Evolutionary conservation across 2,888 invertebrate genomes (phyloP).

Genomic region (Ormyrus pomaceus): DNA sequence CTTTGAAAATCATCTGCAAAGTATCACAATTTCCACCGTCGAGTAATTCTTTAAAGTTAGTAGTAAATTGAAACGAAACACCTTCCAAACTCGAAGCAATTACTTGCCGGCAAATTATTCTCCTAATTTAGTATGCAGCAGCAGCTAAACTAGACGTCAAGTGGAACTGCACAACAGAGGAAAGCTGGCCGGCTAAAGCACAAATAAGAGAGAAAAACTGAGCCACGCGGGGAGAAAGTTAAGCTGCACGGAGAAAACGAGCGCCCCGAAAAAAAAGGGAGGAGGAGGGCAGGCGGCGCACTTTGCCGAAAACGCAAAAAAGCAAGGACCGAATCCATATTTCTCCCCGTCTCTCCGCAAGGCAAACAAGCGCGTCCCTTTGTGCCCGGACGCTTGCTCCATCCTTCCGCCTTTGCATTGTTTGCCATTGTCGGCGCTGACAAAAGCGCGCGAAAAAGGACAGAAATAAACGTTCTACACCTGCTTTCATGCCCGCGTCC

Average conservation of each 20-base stretch:
- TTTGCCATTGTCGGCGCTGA: constrained; percentile 55
- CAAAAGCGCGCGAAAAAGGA: constrained; percentile 51
- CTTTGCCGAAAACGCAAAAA: constrained; percentile 29
- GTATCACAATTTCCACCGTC: too few relatives aligned
- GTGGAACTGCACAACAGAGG: too few relatives aligned
- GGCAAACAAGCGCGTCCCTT: constrained; percentile 56
- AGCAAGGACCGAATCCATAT: constrained; percentile 32
- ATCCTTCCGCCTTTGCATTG: constrained; percentile 52
- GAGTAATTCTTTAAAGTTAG: too few relatives aligned
- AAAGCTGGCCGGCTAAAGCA: too few relatives aligned
- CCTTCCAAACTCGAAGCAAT: too few relatives aligned
- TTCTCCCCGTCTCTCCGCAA: constrained; percentile 48
- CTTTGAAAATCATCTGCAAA: too few relatives aligned
- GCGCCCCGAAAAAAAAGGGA: constrained; percentile 6
- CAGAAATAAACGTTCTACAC: constrained; percentile 39
- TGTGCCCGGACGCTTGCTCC: constrained; percentile 11
- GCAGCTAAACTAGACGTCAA: too few relatives aligned
- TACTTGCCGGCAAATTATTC: too few relatives aligned
- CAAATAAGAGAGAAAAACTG: not conserved
- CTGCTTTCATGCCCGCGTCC: not conserved
- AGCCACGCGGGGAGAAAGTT: not conserved
- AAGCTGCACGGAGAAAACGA: not conserved
- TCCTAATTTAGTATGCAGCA: too few relatives aligned
- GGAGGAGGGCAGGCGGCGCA: not conserved
- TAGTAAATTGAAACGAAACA: too few relatives aligned